Conservation (phyloP, 2,113 vertebrate genomes). For the Calypte anna region DNA sequence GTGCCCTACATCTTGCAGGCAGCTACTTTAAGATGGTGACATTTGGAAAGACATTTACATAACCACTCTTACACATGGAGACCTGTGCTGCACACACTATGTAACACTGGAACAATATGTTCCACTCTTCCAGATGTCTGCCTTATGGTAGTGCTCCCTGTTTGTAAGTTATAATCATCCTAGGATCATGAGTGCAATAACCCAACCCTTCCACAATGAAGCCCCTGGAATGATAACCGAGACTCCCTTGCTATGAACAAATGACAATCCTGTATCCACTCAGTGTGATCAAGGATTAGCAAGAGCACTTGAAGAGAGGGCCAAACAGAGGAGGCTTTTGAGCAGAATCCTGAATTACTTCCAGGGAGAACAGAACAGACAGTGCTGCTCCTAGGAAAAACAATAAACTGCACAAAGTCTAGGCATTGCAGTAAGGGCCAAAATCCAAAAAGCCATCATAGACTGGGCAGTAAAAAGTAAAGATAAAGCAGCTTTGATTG, state of each 20-base stretch:
- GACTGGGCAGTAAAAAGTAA: not conserved
- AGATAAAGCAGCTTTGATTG: not conserved
- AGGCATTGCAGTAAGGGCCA: not conserved
- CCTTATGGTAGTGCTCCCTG: not conserved
- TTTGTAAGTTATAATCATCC: not conserved
- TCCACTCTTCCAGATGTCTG: not conserved
- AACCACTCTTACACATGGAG: not conserved
- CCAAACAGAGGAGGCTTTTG: not conserved
- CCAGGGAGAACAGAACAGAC: not conserved
- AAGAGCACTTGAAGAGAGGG: not conserved
- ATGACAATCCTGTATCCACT: not conserved
- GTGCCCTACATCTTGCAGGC: not conserved
- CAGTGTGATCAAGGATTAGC: not conserved
- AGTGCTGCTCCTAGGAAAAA: not conserved
- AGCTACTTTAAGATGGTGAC: not conserved
- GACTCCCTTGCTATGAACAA: not conserved
- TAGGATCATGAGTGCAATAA: not conserved
- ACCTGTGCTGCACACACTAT: rapidly evolving
- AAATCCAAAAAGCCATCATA: not conserved
- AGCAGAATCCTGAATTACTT: not conserved
- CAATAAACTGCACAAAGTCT: not conserved
- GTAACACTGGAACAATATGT: not conserved
- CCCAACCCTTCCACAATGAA: not conserved
- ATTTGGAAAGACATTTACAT: not conserved
- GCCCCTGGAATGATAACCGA: not conserved